Evolutionary conservation across 2,797 vertebrate species (phyloP).

Genomic region (Denticeps clupeoides): DNA sequence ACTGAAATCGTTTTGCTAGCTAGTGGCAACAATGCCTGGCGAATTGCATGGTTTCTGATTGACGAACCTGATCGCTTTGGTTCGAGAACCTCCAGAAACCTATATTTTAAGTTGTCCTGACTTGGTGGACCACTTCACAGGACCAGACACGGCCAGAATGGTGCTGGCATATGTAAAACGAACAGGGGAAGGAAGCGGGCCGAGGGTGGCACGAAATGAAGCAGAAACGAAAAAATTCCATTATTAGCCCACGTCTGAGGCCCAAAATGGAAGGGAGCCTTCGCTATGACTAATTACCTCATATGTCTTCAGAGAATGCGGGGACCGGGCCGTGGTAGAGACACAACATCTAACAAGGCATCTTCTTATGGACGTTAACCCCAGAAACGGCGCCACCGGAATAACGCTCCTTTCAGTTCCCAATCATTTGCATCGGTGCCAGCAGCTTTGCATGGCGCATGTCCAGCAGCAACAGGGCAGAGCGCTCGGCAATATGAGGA

Average conservation of each 20-base stretch:
- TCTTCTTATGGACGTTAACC: slow-evolving; percentile 1
- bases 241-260: slow-evolving; percentile 17
- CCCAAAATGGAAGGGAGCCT: slow-evolving; percentile 39
- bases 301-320: slow-evolving; percentile 42
- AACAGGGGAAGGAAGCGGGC: not conserved
- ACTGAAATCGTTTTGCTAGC: too few relatives aligned
- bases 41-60: too few relatives aligned
- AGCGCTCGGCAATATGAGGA: not conserved
- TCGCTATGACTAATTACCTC: slow-evolving; percentile 61
- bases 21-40: too few relatives aligned
- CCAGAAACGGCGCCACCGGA: slow-evolving; percentile 20
- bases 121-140: not conserved
- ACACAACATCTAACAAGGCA: slow-evolving; percentile 1
- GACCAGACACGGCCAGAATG: not conserved
- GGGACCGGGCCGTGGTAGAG: not conserved
- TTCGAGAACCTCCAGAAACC: too few relatives aligned
- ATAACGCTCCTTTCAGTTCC: slow-evolving; percentile 46
- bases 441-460: slow-evolving; percentile 42
- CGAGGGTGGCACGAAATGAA: not conserved
- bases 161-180: slow-evolving; percentile 3
- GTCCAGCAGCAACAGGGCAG: slow-evolving; percentile 11
- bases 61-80: too few relatives aligned
- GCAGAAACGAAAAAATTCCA: slow-evolving; percentile 3
- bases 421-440: slow-evolving; percentile 54
- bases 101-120: too few relatives aligned